Evolutionary conservation across 2,113 vertebrate species (phyloP).

Genomic region (Erpornis zantholeuca): DNA sequence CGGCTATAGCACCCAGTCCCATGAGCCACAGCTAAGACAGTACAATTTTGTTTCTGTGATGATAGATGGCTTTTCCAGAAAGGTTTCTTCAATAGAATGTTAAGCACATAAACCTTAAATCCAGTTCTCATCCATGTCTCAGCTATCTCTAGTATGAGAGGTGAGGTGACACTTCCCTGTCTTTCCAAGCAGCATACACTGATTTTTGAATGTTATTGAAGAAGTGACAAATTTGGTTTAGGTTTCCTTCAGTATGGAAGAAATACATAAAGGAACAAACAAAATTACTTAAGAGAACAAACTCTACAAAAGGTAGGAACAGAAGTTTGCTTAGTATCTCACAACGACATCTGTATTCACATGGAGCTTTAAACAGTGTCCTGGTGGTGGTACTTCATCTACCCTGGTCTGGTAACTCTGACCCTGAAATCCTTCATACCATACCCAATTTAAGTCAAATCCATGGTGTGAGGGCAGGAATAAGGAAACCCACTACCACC

Average conservation of each 20-base stretch:
- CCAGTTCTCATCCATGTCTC: not conserved
- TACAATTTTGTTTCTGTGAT: not conserved
- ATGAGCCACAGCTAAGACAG: accelerated
- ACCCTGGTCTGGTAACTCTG: not conserved
- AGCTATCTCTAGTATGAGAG: accelerated
- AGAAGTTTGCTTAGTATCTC: not conserved
- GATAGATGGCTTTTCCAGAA: not conserved
- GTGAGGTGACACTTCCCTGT: accelerated
- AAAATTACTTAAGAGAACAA: not conserved
- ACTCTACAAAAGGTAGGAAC: not conserved
- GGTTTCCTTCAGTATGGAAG: not conserved
- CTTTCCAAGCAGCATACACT: not conserved
- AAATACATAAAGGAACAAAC: not conserved
- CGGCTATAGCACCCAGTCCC: not conserved
- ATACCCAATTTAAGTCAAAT: not conserved
- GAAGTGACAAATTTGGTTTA: not conserved
- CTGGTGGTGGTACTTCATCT: not conserved
- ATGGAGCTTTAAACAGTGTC: not conserved
- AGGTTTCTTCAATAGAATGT: accelerated
- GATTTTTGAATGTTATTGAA: accelerated
- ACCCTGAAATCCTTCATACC: not conserved
- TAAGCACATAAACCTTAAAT: not conserved
- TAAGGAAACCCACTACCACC: not conserved
- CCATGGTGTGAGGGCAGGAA: not conserved
- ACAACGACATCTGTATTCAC: not conserved